These are phyloP conservation scores for Orchestia grillus DNA, from an alignment of 1,140 invertebrate species.

Conservation along the genomic window DNA sequence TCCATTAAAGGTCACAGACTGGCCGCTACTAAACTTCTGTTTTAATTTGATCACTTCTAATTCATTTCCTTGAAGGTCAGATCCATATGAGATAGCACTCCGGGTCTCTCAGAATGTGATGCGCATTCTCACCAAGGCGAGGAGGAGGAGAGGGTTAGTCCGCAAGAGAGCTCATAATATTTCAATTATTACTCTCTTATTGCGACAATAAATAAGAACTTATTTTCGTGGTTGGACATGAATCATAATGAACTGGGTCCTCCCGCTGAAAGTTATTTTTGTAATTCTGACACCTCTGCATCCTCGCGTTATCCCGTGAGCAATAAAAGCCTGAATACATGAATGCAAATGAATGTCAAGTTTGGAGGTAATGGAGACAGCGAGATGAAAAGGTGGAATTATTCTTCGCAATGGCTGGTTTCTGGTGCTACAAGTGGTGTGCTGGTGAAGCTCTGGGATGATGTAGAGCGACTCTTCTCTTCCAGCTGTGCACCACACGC, in stretches of 20 bases:
- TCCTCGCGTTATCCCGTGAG: neutral
- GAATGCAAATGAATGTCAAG: neutral
- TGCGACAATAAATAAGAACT: neutral
- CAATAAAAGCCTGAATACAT: neutral
- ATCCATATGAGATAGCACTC: conserved; percentile 14
- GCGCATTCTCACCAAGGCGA: too few relatives aligned
- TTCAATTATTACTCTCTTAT: neutral
- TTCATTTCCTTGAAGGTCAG: conserved; percentile 21
- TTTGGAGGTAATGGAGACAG: neutral
- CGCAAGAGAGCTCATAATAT: neutral
- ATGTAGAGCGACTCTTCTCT: too few relatives aligned
- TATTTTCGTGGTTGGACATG: neutral
- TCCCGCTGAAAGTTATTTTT: neutral
- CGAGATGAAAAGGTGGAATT: neutral
- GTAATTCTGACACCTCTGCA: neutral
- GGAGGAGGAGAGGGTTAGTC: neutral
- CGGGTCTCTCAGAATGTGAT: neutral
- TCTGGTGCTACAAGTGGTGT: neutral
- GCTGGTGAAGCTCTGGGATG: too few relatives aligned
- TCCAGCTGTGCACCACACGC: too few relatives aligned
- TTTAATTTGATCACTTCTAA: neutral
- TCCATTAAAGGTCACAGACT: conserved; percentile 17
- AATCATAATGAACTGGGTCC: neutral
- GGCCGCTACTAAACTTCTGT: neutral
- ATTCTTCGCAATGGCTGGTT: neutral